Evolutionary conservation across 2,888 invertebrate genomes (phyloP).

Genomic region (Mesodorylaimus sp.): DNA sequence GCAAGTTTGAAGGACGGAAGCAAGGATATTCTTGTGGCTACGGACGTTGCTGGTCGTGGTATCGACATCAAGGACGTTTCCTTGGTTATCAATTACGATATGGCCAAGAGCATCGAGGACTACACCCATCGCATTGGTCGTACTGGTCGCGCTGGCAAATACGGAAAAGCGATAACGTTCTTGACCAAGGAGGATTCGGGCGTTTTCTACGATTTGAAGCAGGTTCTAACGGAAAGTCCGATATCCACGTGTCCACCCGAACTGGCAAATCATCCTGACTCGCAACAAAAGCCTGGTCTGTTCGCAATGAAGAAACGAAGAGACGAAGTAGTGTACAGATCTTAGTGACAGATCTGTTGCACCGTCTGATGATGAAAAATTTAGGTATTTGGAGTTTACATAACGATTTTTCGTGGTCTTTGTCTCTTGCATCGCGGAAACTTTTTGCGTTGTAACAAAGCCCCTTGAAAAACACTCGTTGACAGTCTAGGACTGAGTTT

Average conservation of each 20-base stretch:
- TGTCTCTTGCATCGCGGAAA: no score
- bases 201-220: slow-evolving; percentile 90
- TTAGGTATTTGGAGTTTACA: no score
- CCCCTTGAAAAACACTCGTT: no score
- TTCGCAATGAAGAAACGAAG: slow-evolving; percentile 69
- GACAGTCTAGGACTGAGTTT: no score
- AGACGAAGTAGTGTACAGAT: slow-evolving; percentile 59
- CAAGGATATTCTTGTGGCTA: slow-evolving; percentile 94
- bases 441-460: no score
- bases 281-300: slow-evolving; percentile 87
- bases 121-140: slow-evolving; percentile 72
- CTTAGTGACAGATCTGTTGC: no score
- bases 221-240: slow-evolving; percentile 65
- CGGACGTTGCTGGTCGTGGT: slow-evolving; percentile 98
- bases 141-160: slow-evolving; percentile 95
- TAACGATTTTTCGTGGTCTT: no score
- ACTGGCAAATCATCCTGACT: slow-evolving; percentile 89
- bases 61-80: slow-evolving; percentile 99
- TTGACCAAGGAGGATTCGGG: slow-evolving; percentile 86
- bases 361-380: no score
- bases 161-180: slow-evolving; percentile 84
- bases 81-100: slow-evolving; percentile 96
- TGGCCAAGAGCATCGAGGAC: slow-evolving; percentile 93
- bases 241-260: slow-evolving; percentile 88
- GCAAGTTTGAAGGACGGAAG: slow-evolving; percentile 83